Conservation (phyloP, 1,140 invertebrate genomes). For the Grapholita molesta region DNA sequence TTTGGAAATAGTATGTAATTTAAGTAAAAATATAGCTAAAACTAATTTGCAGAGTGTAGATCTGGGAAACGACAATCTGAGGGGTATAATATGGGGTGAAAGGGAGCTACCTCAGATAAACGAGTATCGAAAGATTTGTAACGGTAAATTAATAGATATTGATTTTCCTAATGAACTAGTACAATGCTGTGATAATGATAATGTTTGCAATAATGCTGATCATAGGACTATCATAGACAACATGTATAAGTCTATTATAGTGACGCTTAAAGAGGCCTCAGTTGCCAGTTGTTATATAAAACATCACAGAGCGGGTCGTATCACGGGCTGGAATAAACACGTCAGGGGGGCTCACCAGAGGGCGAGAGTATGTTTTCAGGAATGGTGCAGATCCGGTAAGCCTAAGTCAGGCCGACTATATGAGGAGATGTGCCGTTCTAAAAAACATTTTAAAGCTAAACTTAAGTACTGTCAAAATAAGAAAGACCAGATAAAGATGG, state of each 20-base stretch:
- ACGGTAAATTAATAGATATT: too few species aligned
- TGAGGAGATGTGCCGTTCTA: not conserved
- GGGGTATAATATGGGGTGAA: too few species aligned
- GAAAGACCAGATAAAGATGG: not conserved
- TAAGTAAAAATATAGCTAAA: not conserved
- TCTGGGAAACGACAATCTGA: too few species aligned
- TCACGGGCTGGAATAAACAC: not conserved
- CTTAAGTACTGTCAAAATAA: not conserved
- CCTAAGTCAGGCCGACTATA: not conserved
- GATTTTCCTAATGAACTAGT: too few species aligned
- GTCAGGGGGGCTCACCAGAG: not conserved
- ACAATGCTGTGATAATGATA: too few species aligned
- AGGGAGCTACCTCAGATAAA: too few species aligned
- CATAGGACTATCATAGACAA: too few species aligned
- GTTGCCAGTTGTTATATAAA: not conserved
- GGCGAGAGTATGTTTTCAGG: not conserved
- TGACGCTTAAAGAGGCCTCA: too few species aligned
- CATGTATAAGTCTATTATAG: too few species aligned
- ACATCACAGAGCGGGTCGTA: not conserved
- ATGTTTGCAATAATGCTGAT: too few species aligned
- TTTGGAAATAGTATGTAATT: not conserved
- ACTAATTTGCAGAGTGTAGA: not conserved
- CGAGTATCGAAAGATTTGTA: too few species aligned
- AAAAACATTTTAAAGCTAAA: not conserved
- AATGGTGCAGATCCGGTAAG: not conserved